These are phyloP conservation scores for Nemopilema nomurai DNA, from an alignment of 30 jellyfish, hydroid and myxozoan genomes.

Conservation along the genomic window DNA sequence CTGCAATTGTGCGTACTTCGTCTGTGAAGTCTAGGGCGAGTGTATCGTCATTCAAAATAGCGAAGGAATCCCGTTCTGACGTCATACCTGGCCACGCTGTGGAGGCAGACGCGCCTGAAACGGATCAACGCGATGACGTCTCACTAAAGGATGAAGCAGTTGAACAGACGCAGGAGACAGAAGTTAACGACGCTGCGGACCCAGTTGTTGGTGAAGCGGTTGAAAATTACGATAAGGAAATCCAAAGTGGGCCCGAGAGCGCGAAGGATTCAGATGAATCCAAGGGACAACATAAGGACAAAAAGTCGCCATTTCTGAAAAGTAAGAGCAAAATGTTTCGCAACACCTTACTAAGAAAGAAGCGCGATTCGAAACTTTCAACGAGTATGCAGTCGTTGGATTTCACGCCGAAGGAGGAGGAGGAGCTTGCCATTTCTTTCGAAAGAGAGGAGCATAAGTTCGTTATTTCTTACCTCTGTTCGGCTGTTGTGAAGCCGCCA, in stretches of 20 bases:
- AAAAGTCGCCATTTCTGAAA: constrained; percentile 20
- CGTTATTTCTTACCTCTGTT: constrained; percentile 71
- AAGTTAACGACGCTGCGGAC: not conserved
- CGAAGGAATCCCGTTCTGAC: not conserved
- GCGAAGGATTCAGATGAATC: not conserved
- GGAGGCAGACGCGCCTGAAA: not conserved
- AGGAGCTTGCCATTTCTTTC: constrained; percentile 3
- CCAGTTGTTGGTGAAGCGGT: not conserved
- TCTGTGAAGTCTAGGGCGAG: not conserved
- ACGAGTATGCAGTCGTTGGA: constrained; percentile 41
- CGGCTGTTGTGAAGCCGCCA: constrained; percentile 92
- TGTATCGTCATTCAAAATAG: not conserved
- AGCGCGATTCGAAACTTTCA: constrained; percentile 36
- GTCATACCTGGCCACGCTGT: not conserved
- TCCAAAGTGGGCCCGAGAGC: not conserved
- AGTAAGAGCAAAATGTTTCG: constrained; percentile 47
- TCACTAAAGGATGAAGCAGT: not conserved
- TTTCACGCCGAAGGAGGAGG: constrained; percentile 42
- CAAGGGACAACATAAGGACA: constrained; percentile 28
- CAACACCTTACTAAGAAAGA: constrained; percentile 38
- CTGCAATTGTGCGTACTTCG: not conserved
- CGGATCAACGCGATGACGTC: not conserved
- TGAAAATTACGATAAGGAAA: not conserved
- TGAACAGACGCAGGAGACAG: not conserved
- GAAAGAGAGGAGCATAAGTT: constrained; percentile 44